Conservation (phyloP, 1,140 invertebrate genomes). For the Lepidurus couesii region DNA sequence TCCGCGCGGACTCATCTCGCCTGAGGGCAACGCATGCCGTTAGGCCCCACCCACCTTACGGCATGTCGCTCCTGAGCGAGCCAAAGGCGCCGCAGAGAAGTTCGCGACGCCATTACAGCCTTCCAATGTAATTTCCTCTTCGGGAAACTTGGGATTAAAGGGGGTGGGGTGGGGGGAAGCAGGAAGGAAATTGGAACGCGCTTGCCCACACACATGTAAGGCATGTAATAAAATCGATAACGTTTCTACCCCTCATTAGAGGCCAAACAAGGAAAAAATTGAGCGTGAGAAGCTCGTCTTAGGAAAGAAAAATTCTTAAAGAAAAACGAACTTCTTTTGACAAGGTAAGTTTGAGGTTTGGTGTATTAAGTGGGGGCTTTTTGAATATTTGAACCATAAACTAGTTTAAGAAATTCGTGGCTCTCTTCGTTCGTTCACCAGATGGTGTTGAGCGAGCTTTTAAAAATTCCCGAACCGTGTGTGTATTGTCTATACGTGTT, state of each 20-base stretch:
- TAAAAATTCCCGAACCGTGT: not conserved
- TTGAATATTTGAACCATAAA: not conserved
- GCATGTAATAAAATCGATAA: too few relatives aligned
- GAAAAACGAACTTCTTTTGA: too few relatives aligned
- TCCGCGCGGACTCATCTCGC: not conserved
- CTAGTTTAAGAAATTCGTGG: not conserved
- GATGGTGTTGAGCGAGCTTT: not conserved
- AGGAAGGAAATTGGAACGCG: not conserved
- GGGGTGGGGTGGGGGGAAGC: not conserved
- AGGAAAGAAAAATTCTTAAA: too few relatives aligned
- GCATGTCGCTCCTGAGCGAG: not conserved
- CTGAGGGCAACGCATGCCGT: not conserved
- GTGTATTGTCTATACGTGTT: not conserved
- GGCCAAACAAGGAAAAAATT: too few relatives aligned
- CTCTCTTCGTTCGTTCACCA: not conserved
- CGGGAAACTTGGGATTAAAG: not conserved
- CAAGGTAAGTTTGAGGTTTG: too few relatives aligned
- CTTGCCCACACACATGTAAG: not conserved
- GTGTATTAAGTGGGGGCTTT: too few relatives aligned
- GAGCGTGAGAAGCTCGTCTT: too few relatives aligned
- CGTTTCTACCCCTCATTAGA: too few relatives aligned
- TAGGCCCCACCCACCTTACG: not conserved
- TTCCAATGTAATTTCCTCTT: constrained; percentile 2
- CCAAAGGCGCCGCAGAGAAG: not conserved
- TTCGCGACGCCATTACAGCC: constrained; percentile 1